A percentile compares a stretch with the other conserved stretches of the same genome.
These are phyloP conservation scores for Sparidentex hasta DNA, from an alignment of 2,797 vertebrate species.

Conservation along the genomic window DNA sequence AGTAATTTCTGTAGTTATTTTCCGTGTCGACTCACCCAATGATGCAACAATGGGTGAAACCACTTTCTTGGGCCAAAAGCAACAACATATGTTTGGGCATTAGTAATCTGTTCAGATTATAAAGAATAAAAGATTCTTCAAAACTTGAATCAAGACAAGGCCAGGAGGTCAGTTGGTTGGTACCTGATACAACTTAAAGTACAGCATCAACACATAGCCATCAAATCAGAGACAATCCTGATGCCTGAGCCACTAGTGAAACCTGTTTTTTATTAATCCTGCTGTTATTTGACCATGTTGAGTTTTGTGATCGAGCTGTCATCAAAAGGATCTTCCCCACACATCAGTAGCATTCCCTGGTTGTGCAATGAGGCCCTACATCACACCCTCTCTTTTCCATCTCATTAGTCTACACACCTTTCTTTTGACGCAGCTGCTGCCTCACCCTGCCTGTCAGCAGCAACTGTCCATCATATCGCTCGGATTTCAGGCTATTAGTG, in stretches of 20 bases:
- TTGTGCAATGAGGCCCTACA: slow-evolving; percentile 75
- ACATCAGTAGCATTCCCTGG: slow-evolving; percentile 62
- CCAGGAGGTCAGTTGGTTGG: slow-evolving; percentile 1
- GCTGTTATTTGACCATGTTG: slow-evolving; percentile 60
- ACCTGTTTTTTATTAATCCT: slow-evolving; percentile 36
- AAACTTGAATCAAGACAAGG: slow-evolving; percentile 20
- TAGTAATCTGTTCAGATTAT: background rate
- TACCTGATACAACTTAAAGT: slow-evolving; percentile 7
- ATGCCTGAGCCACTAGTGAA: slow-evolving; percentile 34
- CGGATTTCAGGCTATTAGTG: slow-evolving; percentile 82
- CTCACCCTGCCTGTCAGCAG: slow-evolving; percentile 82
- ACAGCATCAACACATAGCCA: slow-evolving; percentile 6
- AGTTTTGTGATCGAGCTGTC: slow-evolving; percentile 77
- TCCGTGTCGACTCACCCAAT: slow-evolving; percentile 75
- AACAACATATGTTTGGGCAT: slow-evolving; percentile 23
- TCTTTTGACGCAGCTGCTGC: slow-evolving; percentile 85
- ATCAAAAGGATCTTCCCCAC: slow-evolving; percentile 66
- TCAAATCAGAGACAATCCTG: slow-evolving; percentile 35
- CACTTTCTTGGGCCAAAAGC: slow-evolving; percentile 41
- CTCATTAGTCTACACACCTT: slow-evolving; percentile 89
- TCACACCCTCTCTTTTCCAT: slow-evolving; percentile 84
- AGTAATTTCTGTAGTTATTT: slow-evolving; percentile 81
- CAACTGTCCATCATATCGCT: slow-evolving; percentile 83
- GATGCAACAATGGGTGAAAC: slow-evolving; percentile 69
- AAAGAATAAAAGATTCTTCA: slow-evolving; percentile 1